Conservation (phyloP, 2,888 invertebrate species). For the Apamea epomidion region DNA sequence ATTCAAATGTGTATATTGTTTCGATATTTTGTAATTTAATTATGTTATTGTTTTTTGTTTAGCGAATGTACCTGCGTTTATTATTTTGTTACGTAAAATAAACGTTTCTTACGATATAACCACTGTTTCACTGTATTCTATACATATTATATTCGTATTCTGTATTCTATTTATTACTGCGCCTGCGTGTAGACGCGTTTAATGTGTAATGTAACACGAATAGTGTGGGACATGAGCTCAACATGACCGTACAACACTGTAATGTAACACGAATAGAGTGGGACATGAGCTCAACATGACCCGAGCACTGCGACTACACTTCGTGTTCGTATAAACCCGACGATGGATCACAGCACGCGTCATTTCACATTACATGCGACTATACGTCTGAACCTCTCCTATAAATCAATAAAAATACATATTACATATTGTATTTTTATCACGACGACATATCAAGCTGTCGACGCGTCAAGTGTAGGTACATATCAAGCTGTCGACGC, state of each 20-base stretch:
- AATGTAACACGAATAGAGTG: too few species aligned
- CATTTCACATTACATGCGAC: background rate
- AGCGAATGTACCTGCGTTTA: slow-evolving; percentile 40
- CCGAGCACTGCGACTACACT: background rate
- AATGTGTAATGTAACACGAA: background rate
- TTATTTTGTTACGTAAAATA: slow-evolving; percentile 50
- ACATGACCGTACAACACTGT: background rate
- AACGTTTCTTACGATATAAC: slow-evolving; percentile 43
- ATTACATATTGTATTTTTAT: too few species aligned
- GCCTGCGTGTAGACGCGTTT: background rate
- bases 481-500: rapidly evolving
- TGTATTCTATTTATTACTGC: background rate
- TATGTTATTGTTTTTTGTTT: slow-evolving; percentile 34
- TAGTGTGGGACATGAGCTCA: too few species aligned
- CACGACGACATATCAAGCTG: background rate
- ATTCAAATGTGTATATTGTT: slow-evolving; percentile 24
- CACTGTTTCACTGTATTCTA: slow-evolving; percentile 24
- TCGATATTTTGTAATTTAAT: slow-evolving; percentile 17
- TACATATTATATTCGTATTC: too few species aligned
- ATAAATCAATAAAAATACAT: background rate
- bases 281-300: too few species aligned
- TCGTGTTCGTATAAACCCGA: background rate
- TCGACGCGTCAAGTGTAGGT: too few species aligned
- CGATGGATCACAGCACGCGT: background rate
- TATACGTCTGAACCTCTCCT: background rate